phyloP scores from a whole-genome alignment of 2,888 invertebrate species.

The Aporophyla nigra region DNA sequence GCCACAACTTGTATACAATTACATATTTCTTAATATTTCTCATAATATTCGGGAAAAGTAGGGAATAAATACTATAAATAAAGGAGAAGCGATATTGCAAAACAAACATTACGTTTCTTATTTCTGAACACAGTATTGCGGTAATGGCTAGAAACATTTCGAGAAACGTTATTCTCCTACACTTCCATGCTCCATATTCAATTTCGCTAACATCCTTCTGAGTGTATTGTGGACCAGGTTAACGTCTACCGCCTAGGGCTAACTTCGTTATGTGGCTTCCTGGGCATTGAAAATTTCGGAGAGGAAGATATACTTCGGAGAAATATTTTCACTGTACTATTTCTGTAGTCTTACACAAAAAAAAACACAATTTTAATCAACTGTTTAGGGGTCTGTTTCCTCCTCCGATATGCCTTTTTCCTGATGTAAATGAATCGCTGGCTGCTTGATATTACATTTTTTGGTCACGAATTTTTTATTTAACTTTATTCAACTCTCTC shows the following conservation, averaged over 20 bases:
- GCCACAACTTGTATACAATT: background rate
- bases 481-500: background rate
- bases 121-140: constrained; percentile 6
- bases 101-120: constrained; percentile 4
- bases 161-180: background rate
- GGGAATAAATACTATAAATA: background rate
- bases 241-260: background rate
- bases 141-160: constrained; percentile 2
- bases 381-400: background rate
- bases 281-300: background rate
- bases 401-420: background rate
- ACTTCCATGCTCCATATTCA: background rate
- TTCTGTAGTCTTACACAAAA: background rate
- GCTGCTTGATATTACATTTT: background rate
- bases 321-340: background rate
- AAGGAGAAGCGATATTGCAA: background rate
- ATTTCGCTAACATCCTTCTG: background rate
- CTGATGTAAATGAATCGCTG: background rate
- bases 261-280: background rate
- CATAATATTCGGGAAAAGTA: constrained; percentile 4
- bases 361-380: background rate
- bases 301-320: background rate
- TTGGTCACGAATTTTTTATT: background rate
- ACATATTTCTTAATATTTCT: background rate
- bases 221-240: background rate